Evolutionary conservation across 2,888 invertebrate genomes (phyloP), one percentile per base, ranked within the genome.

Genomic region (Epsilonema sp.): DNA sequence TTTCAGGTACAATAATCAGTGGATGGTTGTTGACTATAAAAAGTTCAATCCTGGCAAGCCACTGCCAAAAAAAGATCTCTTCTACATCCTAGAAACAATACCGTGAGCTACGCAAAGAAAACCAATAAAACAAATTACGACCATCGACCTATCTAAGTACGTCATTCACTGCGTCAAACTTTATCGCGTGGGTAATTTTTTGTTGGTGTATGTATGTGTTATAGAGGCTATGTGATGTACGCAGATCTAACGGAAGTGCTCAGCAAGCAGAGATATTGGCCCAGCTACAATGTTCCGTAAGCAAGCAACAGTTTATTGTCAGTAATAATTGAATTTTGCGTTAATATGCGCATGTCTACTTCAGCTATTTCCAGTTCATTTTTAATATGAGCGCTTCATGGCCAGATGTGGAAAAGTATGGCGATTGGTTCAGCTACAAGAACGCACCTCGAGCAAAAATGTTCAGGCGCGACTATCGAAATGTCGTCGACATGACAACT

Each of bases 21-120:
- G 86, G 86, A 74, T 84, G 56, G 72, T 80, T 3, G 73, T 83
- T 0, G 80, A 84, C 64, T 78, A 78, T 59, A 76, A 75, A 44
- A 71, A 72, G 56, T 79, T 79, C 63, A 65, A 57, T 37, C 72
- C 74, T 1, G 65, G 67, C 3, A 57, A 57, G 46, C 56, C 61
- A n/a, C 53, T 65, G 31, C 56, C 56, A 3, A 50, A 54, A 1
- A 55, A 60, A 2, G 54, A 74, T 3, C 64, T 77, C 26, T 69
- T 79, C 8, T 79, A 78, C 73, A 73, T 86, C 37, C 69, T 81
- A 2, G 87, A 89, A 64, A 87, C 87, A 55, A 61, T 73, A 49
- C 73, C 72, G 69, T 70, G 56, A 63, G 67, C 60, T 43, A 31
- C 16, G n/a, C n/a, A n/a, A n/a, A n/a, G n/a, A n/a, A n/a, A n/a